Base-by-base conservation (phyloP, 2,888 invertebrate genomes). In the Lepidochitona cinerea region DNA sequence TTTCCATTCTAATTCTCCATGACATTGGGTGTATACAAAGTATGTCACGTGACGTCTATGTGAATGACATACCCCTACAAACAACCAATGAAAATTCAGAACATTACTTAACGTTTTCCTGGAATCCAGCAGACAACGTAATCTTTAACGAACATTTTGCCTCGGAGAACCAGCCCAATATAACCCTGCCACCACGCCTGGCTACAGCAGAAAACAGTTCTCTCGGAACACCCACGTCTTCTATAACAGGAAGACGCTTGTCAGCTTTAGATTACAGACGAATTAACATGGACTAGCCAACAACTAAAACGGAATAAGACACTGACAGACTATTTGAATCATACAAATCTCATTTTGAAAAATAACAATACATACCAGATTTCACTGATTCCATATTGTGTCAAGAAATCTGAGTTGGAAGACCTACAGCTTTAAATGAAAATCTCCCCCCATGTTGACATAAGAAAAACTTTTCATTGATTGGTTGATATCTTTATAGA, bases 1-100 rank as follows among this genome's bases (percentile, higher is more conserved):
- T 90, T 71, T 82, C 85, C 70, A 83, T 83, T 41, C 74, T 88
- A n/a, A 84, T 87, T 71, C 79, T 85, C 68, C 79, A 81, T 26
- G 85, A 85, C 76, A 81, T 84, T 65, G 59, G 59, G 4, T 59
- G 59, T 32, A 59, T 23, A 2, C 23, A 29, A 23, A 23, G 29
- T 14, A 59, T 59, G 26, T 29, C 59, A 59, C 59, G 59, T 29
- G 59, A 59, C 29, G 59, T 59, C 18, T 59, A 59, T 29, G 59
- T 59, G 12, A 59, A 59, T 59, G 59, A 59, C 12, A 59, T 59
- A 18, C 59, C 59, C 12, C 32, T 59, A 26, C 59, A 59, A 18
- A 59, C 59, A 2, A 59, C 59, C 59, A 59, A 59, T 59, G 59
- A 59, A 4, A 59, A 14, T 23, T 29, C 26, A 29, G 59, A 59